Percentiles rank a stretch among this genome's conserved stretches.
phyloP scores from a whole-genome alignment of 1,140 invertebrate species.

The Aphelenchoides besseyi region DNA sequence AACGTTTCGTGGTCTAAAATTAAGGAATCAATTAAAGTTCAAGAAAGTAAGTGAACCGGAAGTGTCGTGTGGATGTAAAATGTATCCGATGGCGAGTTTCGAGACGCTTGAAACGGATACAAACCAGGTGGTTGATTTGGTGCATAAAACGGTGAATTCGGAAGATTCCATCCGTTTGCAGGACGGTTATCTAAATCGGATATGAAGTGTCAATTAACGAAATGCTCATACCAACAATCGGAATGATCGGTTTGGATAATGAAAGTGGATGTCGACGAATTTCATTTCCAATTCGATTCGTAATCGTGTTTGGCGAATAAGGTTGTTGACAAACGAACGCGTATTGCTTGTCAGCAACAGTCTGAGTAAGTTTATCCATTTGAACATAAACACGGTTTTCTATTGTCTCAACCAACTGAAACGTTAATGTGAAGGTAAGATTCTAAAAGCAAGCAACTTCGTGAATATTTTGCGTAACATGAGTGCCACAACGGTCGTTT shows the following conservation, averaged over 20 bases:
- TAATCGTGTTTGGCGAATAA: conserved; percentile 2
- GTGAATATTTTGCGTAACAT: conserved; percentile 49
- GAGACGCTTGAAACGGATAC: neutral
- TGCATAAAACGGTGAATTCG: neutral
- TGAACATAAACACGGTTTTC: conserved; percentile 43
- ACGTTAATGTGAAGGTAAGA: neutral
- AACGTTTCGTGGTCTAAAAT: neutral
- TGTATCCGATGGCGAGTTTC: neutral
- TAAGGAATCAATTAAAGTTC: neutral
- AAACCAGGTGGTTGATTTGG: neutral
- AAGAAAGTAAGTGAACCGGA: neutral
- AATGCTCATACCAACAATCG: neutral
- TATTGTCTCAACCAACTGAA: conserved; percentile 34
- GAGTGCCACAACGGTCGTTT: conserved; percentile 50
- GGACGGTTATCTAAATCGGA: neutral
- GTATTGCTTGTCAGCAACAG: conserved; percentile 33
- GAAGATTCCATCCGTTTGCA: neutral
- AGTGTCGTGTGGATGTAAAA: neutral
- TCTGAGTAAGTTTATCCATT: conserved; percentile 43
- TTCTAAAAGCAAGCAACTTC: conserved; percentile 37
- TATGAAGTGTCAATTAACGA: neutral
- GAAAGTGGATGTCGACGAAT: conserved; percentile 20
- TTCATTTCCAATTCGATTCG: conserved; percentile 14
- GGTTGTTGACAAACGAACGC: conserved; percentile 36
- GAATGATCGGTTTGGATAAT: neutral